Evolutionary conservation across 2,888 invertebrate species (phyloP).

Genomic region (Oscheius sp.): DNA sequence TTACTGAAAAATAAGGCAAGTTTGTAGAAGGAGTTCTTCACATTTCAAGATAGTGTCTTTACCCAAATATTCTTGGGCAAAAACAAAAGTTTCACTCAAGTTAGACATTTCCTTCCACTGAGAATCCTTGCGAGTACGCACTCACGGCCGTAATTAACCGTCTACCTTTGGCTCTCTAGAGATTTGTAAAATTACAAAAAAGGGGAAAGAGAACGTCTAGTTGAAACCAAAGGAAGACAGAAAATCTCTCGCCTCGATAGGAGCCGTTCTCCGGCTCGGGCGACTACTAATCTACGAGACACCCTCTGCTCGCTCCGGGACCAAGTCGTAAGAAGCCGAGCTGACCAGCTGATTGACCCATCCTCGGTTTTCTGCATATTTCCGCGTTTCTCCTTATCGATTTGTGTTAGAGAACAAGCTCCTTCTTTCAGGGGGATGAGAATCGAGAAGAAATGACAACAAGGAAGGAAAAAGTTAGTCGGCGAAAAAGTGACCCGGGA

Average conservation of each 20-base stretch:
- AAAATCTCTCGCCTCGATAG: background rate
- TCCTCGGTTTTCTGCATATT: background rate
- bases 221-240: background rate
- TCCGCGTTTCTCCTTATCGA: background rate
- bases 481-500: constrained; percentile 61
- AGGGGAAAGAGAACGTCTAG: no score
- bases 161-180: no score
- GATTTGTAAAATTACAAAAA: no score
- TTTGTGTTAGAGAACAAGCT: background rate
- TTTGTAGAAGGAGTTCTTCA: no score
- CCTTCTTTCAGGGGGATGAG: background rate
- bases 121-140: no score
- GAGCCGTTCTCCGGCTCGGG: background rate
- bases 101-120: no score
- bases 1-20: no score
- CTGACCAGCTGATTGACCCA: constrained; percentile 15
- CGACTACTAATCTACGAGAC: background rate
- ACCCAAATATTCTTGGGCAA: no score
- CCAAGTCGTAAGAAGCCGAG: background rate
- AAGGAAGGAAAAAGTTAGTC: constrained; percentile 49
- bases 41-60: no score
- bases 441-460: constrained; percentile 32
- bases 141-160: no score
- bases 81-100: no score
- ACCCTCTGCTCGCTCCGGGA: background rate